Conservation (phyloP, 1,140 invertebrate species). For the Pteromalus puparum region DNA sequence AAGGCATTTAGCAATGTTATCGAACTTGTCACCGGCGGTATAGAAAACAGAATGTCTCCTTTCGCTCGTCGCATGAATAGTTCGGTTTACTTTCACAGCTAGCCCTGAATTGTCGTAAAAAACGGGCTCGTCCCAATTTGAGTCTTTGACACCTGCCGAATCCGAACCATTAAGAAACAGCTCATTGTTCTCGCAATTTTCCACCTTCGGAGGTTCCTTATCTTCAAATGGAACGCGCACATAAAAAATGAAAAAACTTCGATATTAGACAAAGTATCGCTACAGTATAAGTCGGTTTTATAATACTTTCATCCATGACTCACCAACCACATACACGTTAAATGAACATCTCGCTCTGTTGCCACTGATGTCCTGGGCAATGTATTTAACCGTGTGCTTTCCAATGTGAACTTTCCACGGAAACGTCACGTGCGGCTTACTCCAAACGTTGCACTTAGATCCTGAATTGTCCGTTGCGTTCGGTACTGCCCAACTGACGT, state of each 20-base stretch:
- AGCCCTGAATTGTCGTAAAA: constrained; percentile 83
- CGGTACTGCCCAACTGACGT: constrained; percentile 76
- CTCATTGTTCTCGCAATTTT: constrained; percentile 79
- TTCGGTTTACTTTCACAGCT: constrained; percentile 67
- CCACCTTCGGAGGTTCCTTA: constrained; percentile 78
- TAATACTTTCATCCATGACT: constrained; percentile 33
- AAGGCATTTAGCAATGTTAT: constrained; percentile 79
- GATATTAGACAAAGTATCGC: not conserved
- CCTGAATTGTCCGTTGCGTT: constrained; percentile 62
- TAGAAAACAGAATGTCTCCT: constrained; percentile 79
- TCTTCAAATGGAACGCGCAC: constrained; percentile 70
- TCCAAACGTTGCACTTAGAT: constrained; percentile 58
- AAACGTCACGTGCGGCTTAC: constrained; percentile 62
- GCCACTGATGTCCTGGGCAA: constrained; percentile 75
- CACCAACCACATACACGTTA: constrained; percentile 75
- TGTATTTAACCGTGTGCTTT: constrained; percentile 73
- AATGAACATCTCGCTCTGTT: constrained; percentile 78
- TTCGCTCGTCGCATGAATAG: constrained; percentile 72
- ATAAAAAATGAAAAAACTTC: not conserved
- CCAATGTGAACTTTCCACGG: constrained; percentile 73
- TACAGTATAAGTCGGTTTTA: not conserved
- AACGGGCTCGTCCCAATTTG: constrained; percentile 81
- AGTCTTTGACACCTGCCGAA: constrained; percentile 62
- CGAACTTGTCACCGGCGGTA: constrained; percentile 77
- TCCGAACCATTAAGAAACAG: constrained; percentile 73